Percentiles rank a stretch among this genome's conserved stretches.
phyloP scores from a whole-genome alignment of 2,113 vertebrate genomes.

The Chionomys nivalis region DNA sequence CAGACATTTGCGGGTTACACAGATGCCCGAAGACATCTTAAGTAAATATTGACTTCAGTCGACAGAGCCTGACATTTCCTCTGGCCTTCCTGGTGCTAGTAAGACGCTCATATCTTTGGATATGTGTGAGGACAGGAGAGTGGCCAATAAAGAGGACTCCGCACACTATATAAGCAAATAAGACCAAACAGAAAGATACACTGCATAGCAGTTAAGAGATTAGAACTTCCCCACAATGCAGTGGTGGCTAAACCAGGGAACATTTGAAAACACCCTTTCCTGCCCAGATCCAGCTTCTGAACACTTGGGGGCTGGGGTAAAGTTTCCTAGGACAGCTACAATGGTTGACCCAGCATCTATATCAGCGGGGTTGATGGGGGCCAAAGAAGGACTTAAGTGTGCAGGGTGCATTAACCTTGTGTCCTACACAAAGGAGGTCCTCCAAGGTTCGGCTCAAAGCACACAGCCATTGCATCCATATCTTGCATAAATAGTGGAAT shows the following conservation, averaged over 20 bases:
- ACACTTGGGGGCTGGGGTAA: not conserved
- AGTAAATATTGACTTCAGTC: constrained; percentile 65
- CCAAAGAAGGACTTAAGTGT: not conserved
- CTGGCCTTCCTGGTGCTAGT: not conserved
- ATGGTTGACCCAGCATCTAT: not conserved
- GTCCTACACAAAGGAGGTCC: constrained; percentile 7
- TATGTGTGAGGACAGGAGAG: not conserved
- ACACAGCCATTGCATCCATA: not conserved
- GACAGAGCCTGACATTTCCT: constrained; percentile 49
- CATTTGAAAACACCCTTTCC: constrained; percentile 2
- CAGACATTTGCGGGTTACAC: constrained; percentile 40
- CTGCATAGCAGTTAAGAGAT: not conserved
- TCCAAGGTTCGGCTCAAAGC: constrained; percentile 33
- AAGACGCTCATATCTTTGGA: not conserved
- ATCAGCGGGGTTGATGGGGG: not conserved
- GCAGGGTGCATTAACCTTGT: not conserved
- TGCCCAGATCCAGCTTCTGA: not conserved
- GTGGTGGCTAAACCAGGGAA: not conserved
- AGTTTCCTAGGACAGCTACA: not conserved
- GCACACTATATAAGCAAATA: not conserved
- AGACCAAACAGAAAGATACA: not conserved
- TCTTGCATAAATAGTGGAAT: constrained; percentile 59
- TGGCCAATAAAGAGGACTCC: too few species aligned
- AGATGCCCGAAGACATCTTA: constrained; percentile 46
- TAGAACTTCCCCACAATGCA: not conserved